phyloP scores from a whole-genome alignment of 2,113 vertebrate genomes.

The Eulemur macaco region DNA sequence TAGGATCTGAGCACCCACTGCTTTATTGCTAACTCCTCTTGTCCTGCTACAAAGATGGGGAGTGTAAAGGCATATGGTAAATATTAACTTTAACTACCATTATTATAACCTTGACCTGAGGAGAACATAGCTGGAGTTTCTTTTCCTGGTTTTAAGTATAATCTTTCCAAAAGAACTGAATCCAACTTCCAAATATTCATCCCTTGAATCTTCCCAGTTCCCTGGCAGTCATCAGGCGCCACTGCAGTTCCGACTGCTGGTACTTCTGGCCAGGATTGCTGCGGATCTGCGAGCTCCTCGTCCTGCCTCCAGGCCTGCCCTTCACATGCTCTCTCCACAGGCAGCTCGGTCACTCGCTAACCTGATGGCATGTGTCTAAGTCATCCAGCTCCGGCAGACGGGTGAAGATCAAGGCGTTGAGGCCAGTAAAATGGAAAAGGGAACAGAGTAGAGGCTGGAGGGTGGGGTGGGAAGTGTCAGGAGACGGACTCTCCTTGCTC shows the following conservation, averaged over 20 bases:
- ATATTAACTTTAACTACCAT: not conserved
- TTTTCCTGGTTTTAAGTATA: not conserved
- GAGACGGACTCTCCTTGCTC: accelerated
- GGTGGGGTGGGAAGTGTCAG: not conserved
- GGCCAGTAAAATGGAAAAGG: not conserved
- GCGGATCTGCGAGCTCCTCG: accelerated
- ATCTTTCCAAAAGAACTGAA: not conserved
- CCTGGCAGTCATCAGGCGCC: too few relatives aligned
- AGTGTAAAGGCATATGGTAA: not conserved
- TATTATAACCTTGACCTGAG: not conserved
- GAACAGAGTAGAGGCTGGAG: not conserved
- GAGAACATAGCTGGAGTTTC: not conserved
- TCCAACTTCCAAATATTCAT: not conserved
- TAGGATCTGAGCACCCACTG: not conserved
- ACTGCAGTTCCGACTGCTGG: too few relatives aligned
- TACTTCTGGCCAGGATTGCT: not conserved
- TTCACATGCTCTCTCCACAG: too few relatives aligned
- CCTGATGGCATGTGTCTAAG: not conserved
- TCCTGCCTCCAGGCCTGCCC: not conserved
- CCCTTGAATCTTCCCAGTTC: not conserved
- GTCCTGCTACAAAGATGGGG: not conserved
- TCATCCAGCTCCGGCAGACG: not conserved
- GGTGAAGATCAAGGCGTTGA: not conserved
- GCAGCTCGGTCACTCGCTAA: not conserved
- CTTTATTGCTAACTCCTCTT: not conserved